Evolutionary conservation across 2,113 vertebrate genomes (phyloP).

Genomic region (Plotosus lineatus): DNA sequence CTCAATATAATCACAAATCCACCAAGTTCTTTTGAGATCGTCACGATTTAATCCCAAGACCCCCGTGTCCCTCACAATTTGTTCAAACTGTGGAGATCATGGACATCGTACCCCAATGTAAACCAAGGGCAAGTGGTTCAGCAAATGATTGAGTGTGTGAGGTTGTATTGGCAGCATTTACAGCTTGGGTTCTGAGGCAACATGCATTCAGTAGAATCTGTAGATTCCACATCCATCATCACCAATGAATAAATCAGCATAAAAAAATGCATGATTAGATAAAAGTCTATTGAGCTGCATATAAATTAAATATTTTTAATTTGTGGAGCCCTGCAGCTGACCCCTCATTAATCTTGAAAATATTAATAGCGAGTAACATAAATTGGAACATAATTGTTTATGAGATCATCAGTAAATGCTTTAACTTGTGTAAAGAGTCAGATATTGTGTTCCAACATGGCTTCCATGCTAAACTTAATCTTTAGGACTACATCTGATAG

Average conservation of each 20-base stretch:
- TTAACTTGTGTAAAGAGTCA: background rate
- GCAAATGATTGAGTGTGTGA: slow-evolving; percentile 28
- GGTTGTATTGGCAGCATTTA: background rate
- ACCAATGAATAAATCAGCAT: slow-evolving; percentile 33
- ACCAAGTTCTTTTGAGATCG: too few species aligned
- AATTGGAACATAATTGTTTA: background rate
- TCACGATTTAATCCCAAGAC: too few species aligned
- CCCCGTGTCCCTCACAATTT: too few species aligned
- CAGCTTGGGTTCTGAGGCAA: background rate
- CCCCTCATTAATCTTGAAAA: slow-evolving; percentile 19
- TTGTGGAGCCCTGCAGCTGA: background rate
- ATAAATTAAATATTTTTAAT: slow-evolving; percentile 18
- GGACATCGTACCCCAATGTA: too few species aligned
- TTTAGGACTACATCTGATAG: background rate
- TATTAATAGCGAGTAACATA: background rate
- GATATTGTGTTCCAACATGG: background rate
- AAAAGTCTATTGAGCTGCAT: background rate
- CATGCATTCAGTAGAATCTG: slow-evolving; percentile 17
- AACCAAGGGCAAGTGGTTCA: too few species aligned
- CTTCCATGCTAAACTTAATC: background rate
- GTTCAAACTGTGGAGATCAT: too few species aligned
- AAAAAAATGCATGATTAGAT: slow-evolving; percentile 42
- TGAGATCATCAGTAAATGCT: background rate
- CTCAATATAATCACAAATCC: too few species aligned
- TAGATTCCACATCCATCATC: slow-evolving; percentile 20